Percentiles rank a stretch among this genome's conserved stretches.
Evolutionary conservation across 2,888 invertebrate species (phyloP).

Genomic region (Perizoma flavofasciatum): DNA sequence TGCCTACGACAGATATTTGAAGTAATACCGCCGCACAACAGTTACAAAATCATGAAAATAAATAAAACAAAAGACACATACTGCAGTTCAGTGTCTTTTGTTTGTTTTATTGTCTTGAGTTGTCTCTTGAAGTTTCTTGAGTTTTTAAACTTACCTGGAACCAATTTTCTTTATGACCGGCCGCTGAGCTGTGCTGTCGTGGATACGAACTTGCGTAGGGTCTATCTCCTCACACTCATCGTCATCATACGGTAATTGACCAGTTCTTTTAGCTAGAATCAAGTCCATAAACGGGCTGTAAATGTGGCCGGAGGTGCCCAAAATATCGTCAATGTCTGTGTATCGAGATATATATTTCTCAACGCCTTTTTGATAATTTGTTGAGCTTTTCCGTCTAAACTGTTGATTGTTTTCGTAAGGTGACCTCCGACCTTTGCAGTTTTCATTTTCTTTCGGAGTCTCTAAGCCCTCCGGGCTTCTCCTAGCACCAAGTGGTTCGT

Average conservation of each 20-base stretch:
- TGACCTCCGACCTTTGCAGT: slow-evolving; percentile 79
- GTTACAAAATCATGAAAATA: slow-evolving; percentile 10
- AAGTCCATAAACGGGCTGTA: slow-evolving; percentile 87
- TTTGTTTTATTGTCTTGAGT: neutral
- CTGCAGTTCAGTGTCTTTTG: neutral
- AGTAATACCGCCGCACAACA: slow-evolving; percentile 10
- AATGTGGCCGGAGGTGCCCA: slow-evolving; percentile 86
- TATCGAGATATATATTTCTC: slow-evolving; percentile 91
- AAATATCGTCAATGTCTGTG: slow-evolving; percentile 94
- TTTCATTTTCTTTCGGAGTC: slow-evolving; percentile 69
- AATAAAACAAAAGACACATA: neutral
- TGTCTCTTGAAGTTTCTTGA: neutral
- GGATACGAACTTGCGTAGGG: slow-evolving; percentile 90
- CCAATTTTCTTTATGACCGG: slow-evolving; percentile 86
- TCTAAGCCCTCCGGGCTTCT: slow-evolving; percentile 92
- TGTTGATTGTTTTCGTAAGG: slow-evolving; percentile 88
- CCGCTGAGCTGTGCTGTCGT: slow-evolving; percentile 89
- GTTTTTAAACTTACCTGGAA: slow-evolving; percentile 72
- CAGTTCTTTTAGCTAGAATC: slow-evolving; percentile 72
- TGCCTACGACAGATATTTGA: slow-evolving; percentile 33
- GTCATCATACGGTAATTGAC: slow-evolving; percentile 70
- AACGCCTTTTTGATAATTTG: slow-evolving; percentile 62
- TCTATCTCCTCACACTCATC: slow-evolving; percentile 89
- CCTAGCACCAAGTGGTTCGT: slow-evolving; percentile 88
- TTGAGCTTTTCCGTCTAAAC: slow-evolving; percentile 51